Base-by-base conservation (phyloP, 2,888 invertebrate genomes). In the Quadroppia sp. region DNA sequence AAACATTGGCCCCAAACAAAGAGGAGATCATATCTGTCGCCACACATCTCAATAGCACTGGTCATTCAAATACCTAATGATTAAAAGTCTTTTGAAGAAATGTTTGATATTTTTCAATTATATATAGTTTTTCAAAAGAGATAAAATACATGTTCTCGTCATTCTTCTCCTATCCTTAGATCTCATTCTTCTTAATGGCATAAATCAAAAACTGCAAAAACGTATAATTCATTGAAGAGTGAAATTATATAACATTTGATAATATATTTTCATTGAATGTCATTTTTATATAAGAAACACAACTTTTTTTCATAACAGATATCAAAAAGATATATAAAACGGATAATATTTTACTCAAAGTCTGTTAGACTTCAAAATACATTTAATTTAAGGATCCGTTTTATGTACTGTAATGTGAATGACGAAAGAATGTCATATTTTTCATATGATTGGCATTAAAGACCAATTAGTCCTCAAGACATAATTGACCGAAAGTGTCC, bases 41-140 rank as follows among this genome's bases (percentile, higher is more conserved):
- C 53, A 53, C 23, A 53, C 25, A 53, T 53, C 23, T 53, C 53
- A 23, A 0, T 23, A 53, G 36, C 53, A 23, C 23, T 53, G 7
- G 17, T 53, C 53, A 23, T 13, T 25, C 23, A 53, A 23, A 53
- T 20, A 20, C 20, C 20, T 20, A n/a, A 50, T 2, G n/a, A n/a
- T 45, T 45, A 17, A n/a, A 20, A n/a, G 50, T 25, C 6, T 13
- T 53, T 2, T 13, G 3, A 48, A 45, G 2, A 48, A 53, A 53
- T 23, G 53, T 23, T 53, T 53, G 53, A 53, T 53, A 23, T 53
- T 53, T 53, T 53, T 53, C 53, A 53, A 53, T 53, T 53, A 53
- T 53, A 53, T 53, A 53, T 20, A 20, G n/a, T 4, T n/a, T 45
- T 45, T 45, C 45, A 4, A 48, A n/a, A 53, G 25, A 53, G 13